Evolutionary conservation across 2,113 vertebrate species (phyloP).

Genomic region (Carollia perspicillata): DNA sequence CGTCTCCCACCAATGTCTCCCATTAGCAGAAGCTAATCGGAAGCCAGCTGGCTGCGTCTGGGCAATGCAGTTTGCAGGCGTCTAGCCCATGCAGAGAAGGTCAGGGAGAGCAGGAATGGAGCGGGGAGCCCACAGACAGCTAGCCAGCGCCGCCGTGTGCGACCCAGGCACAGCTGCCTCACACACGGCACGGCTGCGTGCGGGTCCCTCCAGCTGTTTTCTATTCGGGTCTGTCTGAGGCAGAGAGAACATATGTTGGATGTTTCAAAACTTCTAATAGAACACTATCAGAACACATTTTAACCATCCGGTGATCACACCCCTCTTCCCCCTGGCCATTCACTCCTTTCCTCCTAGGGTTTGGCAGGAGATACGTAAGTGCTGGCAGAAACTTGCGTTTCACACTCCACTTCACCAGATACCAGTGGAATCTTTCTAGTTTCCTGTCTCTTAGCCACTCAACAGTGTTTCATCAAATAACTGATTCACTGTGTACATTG

Average conservation of each 20-base stretch:
- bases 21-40: background rate
- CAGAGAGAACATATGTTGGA: background rate
- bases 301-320: background rate
- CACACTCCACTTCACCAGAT: background rate
- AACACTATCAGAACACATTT: background rate
- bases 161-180: background rate
- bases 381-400: background rate
- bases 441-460: background rate
- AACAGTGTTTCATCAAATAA: background rate
- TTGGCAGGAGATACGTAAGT: background rate
- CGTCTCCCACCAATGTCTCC: background rate
- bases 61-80: background rate
- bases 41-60: background rate
- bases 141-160: background rate
- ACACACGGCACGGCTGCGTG: background rate
- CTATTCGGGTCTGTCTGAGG: slow-evolving; percentile 12
- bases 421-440: background rate
- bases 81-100: background rate
- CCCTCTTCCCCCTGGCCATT: background rate
- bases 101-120: background rate
- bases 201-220: slow-evolving; percentile 24
- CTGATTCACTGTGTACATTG: too few relatives aligned
- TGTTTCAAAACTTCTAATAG: slow-evolving; percentile 38
- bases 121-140: background rate
- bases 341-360: background rate